phyloP scores from a whole-genome alignment of 64 coral and sea anemone genomes.

The Catalaphyllia jardinei region DNA sequence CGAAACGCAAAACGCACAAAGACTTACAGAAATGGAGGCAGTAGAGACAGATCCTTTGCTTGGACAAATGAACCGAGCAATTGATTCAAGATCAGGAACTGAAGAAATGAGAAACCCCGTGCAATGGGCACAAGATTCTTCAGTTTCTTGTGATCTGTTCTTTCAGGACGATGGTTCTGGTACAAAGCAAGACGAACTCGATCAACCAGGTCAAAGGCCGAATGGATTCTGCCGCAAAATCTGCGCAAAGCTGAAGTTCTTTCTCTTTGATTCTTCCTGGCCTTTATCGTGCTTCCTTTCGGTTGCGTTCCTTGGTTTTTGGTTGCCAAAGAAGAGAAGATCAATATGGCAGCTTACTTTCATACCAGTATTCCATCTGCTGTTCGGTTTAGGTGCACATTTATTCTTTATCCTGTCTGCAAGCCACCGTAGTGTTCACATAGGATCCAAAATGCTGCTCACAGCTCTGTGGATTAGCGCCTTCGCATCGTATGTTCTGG shows the following conservation, averaged over 20 bases:
- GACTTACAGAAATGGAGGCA: background rate
- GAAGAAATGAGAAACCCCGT: background rate
- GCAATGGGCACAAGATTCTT: background rate
- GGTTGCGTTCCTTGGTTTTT: slow-evolving; percentile 52
- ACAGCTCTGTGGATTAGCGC: slow-evolving; percentile 51
- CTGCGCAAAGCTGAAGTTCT: background rate
- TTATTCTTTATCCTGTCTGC: slow-evolving; percentile 48
- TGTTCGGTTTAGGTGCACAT: slow-evolving; percentile 61
- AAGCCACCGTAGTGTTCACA: slow-evolving; percentile 30
- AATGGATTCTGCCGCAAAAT: background rate
- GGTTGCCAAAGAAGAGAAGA: slow-evolving; percentile 56
- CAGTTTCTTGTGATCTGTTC: background rate
- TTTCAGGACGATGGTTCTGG: background rate
- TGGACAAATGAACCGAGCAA: background rate
- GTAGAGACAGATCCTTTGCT: background rate
- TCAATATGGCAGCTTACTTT: slow-evolving; percentile 53
- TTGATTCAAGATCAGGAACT: background rate
- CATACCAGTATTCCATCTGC: slow-evolving; percentile 39
- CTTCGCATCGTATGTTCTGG: slow-evolving; percentile 45
- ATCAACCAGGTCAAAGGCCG: too few relatives aligned
- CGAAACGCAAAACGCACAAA: too few relatives aligned
- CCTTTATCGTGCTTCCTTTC: slow-evolving; percentile 49
- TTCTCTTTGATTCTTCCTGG: slow-evolving; percentile 46
- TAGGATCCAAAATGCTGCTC: slow-evolving; percentile 68
- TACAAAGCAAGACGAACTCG: background rate